phyloP scores from a whole-genome alignment of 1,140 invertebrate species.

The Druon quercuslanigerum region DNA sequence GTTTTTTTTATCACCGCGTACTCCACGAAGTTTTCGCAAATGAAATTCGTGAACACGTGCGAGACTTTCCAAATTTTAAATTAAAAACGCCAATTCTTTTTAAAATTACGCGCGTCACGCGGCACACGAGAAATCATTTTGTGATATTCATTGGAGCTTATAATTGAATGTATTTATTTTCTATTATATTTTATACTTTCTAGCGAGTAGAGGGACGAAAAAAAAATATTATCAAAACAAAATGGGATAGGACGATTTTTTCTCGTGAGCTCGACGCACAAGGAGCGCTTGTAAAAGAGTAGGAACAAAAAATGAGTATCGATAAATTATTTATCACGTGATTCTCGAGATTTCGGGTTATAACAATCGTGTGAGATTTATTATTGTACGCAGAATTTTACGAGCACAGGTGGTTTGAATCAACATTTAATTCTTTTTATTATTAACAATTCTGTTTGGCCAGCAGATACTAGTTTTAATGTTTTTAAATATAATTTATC shows the following conservation, averaged over 20 bases:
- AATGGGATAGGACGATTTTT: neutral
- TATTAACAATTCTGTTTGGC: no score
- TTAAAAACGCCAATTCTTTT: neutral
- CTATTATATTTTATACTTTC: constrained; percentile 33
- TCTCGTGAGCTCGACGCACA: constrained; percentile 40
- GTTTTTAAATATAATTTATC: no score
- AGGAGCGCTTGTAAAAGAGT: constrained; percentile 36
- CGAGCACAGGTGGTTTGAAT: no score
- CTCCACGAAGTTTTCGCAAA: constrained; percentile 31
- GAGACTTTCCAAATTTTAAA: constrained; percentile 16
- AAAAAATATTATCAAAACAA: constrained; percentile 40
- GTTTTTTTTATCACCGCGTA: constrained; percentile 53
- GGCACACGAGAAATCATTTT: constrained; percentile 29
- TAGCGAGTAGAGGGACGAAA: constrained; percentile 17
- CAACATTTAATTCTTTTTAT: no score
- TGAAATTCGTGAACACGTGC: constrained; percentile 37
- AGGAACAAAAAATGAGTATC: constrained; percentile 33
- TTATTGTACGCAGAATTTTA: constrained; percentile 49
- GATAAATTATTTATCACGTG: constrained; percentile 47
- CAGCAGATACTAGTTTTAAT: no score
- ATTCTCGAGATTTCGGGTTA: constrained; percentile 59
- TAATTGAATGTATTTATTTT: constrained; percentile 35
- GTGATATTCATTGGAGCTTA: constrained; percentile 28
- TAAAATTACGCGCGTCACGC: constrained; percentile 32
- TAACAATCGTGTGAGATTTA: constrained; percentile 52